Conservation (phyloP, 2,797 vertebrate genomes). For the Pseudotriccus pelzelni region DNA sequence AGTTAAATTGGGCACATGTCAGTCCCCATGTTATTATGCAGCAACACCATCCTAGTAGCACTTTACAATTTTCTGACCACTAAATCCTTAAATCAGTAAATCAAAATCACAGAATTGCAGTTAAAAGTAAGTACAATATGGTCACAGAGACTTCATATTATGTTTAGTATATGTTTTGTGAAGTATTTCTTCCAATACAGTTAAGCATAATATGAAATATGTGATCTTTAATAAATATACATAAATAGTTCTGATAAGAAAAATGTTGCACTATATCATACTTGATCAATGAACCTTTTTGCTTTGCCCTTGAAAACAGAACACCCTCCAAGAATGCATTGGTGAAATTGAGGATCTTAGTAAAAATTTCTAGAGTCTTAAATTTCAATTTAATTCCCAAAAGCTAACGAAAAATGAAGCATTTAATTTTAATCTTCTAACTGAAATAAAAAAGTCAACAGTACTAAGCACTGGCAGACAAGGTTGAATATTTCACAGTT, state of each 20-base stretch:
- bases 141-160: conserved; percentile 63
- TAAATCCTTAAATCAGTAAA: conserved; percentile 59
- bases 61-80: conserved; percentile 55
- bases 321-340: conserved; percentile 68
- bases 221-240: conserved; percentile 74
- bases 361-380: conserved; percentile 79
- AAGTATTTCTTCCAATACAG: conserved; percentile 64
- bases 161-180: conserved; percentile 69
- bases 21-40: background rate
- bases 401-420: conserved; percentile 90
- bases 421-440: conserved; percentile 91
- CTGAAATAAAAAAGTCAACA: conserved; percentile 95
- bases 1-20: background rate
- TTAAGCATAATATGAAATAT: conserved; percentile 72
- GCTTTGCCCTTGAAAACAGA: conserved; percentile 73
- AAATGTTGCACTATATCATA: conserved; percentile 69
- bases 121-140: conserved; percentile 67
- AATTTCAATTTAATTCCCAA: conserved; percentile 90
- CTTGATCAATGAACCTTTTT: conserved; percentile 76
- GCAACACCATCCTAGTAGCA: background rate
- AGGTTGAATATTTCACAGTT: conserved; percentile 85
- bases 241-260: conserved; percentile 73
- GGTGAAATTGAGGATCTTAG: conserved; percentile 76
- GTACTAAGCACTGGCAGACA: conserved; percentile 88
- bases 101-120: conserved; percentile 56